These are phyloP conservation scores for Pluvialis apricaria DNA, from an alignment of 2,113 vertebrate species.

Conservation along the genomic window DNA sequence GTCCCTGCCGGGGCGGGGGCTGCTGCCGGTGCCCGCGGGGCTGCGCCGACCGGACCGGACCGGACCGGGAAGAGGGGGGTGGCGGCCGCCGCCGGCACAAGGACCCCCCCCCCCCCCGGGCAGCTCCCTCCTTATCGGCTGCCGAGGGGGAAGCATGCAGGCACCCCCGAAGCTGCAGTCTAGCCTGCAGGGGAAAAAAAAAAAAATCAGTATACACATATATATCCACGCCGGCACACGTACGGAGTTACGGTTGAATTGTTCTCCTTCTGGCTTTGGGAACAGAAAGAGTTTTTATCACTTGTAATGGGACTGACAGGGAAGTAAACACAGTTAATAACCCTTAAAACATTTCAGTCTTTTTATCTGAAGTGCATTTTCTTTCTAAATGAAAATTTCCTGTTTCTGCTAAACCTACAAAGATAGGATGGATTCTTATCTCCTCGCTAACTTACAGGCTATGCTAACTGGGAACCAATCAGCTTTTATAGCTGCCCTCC, in stretches of 20 bases:
- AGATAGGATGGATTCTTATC: constrained; percentile 20
- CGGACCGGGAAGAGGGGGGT: no score
- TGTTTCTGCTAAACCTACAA: constrained; percentile 5
- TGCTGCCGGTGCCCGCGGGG: background rate
- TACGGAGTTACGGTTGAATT: background rate
- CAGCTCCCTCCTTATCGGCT: background rate
- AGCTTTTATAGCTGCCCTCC: background rate
- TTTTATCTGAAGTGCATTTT: constrained; percentile 13
- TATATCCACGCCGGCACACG: background rate
- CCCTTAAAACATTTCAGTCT: background rate
- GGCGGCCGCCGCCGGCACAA: no score
- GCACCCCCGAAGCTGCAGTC: background rate
- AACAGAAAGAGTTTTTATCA: background rate
- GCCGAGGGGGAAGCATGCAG: no score
- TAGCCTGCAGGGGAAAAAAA: background rate
- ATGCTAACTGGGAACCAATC: background rate
- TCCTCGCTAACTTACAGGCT: background rate
- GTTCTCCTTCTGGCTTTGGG: background rate
- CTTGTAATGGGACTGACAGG: background rate
- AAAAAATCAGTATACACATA: background rate
- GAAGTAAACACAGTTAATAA: constrained; percentile 7
- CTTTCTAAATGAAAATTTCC: constrained; percentile 47
- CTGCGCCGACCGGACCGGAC: no score
- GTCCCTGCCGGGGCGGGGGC: no score
- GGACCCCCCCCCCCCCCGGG: no score